Conservation (phyloP, 2,797 vertebrate species). For the Agapornis canus region DNA sequence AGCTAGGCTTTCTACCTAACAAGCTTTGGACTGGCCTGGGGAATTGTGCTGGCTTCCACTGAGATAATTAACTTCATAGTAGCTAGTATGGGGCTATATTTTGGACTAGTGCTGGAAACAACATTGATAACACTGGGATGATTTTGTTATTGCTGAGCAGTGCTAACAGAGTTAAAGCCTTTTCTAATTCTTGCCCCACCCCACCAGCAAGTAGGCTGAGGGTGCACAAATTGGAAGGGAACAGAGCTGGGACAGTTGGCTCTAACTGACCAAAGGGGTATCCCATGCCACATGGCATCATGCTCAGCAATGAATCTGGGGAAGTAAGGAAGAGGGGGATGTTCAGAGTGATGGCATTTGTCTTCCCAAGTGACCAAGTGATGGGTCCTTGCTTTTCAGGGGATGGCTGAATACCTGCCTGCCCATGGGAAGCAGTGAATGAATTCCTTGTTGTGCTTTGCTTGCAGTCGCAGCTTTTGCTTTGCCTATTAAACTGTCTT, state of each 20-base stretch:
- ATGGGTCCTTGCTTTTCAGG: not conserved
- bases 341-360: rapidly evolving
- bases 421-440: not conserved
- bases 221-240: not conserved
- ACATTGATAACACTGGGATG: not conserved
- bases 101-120: not conserved
- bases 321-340: not conserved
- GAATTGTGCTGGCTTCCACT: not conserved
- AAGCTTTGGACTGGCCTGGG: not conserved
- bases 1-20: not conserved
- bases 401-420: not conserved
- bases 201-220: not conserved
- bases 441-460: not conserved
- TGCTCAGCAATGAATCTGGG: not conserved
- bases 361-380: not conserved
- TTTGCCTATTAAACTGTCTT: not conserved
- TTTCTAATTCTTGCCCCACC: not conserved
- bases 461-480: not conserved
- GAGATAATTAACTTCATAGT: not conserved
- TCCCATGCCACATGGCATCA: rapidly evolving
- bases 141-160: not conserved
- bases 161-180: not conserved
- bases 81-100: not conserved
- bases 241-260: not conserved
- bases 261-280: not conserved